A percentile compares a stretch with the other conserved stretches of the same genome.
Evolutionary conservation across 2,797 vertebrate species (phyloP).

Genomic region (Halcyon badia): DNA sequence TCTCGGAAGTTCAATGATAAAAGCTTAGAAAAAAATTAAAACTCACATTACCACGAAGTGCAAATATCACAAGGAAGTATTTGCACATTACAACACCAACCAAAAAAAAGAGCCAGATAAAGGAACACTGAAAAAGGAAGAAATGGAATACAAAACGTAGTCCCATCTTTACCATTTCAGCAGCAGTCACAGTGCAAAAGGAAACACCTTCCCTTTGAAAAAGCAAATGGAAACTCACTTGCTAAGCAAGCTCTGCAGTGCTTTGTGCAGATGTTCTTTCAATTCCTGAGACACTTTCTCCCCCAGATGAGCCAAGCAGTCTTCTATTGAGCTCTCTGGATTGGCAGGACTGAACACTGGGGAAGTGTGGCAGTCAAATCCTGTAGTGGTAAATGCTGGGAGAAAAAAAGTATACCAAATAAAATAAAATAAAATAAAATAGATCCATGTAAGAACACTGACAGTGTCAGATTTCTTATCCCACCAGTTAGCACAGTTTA

Average conservation of each 20-base stretch:
- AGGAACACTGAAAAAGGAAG: neutral
- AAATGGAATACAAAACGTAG: neutral
- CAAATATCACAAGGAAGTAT: neutral
- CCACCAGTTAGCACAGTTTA: neutral
- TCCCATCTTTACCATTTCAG: neutral
- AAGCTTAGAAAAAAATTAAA: neutral
- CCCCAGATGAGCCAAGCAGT: slow-evolving; percentile 88
- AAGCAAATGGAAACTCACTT: slow-evolving; percentile 84
- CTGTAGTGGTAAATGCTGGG: slow-evolving; percentile 86
- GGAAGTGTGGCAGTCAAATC: slow-evolving; percentile 90
- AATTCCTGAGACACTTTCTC: slow-evolving; percentile 85
- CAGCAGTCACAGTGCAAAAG: neutral
- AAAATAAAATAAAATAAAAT: neutral
- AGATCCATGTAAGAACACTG: neutral
- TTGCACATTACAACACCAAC: neutral
- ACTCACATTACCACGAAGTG: neutral
- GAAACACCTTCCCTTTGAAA: slow-evolving; percentile 1
- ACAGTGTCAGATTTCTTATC: neutral
- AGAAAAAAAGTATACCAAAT: neutral
- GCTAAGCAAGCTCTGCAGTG: slow-evolving; percentile 85
- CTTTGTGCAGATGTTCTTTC: slow-evolving; percentile 82
- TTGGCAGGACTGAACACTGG: slow-evolving; percentile 91
- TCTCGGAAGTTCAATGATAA: neutral
- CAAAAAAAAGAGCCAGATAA: neutral
- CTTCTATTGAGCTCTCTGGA: slow-evolving; percentile 91